These are phyloP conservation scores for Macrostomum lignano DNA, from an alignment of 1,140 invertebrate genomes.

Conservation along the genomic window DNA sequence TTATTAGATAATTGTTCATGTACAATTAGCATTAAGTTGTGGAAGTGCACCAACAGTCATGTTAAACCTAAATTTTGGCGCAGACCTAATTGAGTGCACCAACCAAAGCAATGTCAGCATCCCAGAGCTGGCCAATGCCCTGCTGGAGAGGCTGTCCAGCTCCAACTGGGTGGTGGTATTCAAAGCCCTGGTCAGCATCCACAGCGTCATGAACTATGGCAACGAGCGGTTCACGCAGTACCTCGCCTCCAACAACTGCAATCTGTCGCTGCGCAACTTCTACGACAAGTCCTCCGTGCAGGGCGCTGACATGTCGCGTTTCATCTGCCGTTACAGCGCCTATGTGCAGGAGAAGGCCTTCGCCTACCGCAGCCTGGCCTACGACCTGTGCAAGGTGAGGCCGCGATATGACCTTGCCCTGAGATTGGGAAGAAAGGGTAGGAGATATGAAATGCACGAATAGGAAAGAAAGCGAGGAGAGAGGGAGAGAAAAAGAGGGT, in stretches of 20 bases:
- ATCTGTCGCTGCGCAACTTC: constrained; percentile 85
- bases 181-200: constrained; percentile 85
- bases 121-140: constrained; percentile 80
- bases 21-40: no score
- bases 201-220: constrained; percentile 95
- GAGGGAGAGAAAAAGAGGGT: no score
- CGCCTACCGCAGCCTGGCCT: constrained; percentile 84
- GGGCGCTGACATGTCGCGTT: constrained; percentile 99
- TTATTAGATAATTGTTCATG: no score
- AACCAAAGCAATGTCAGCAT: constrained; percentile 98
- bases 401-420: no score
- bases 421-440: no score
- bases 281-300: constrained; percentile 67
- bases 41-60: no score
- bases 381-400: constrained; percentile 99
- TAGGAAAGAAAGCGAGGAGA: no score
- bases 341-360: constrained; percentile 95
- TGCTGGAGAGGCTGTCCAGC: constrained; percentile 86
- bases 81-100: constrained; percentile 94
- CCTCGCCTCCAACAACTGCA: constrained; percentile 90
- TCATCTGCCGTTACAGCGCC: constrained; percentile 83
- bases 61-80: constrained; percentile 21
- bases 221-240: constrained; percentile 99
- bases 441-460: no score
- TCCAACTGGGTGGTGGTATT: constrained; percentile 93